phyloP scores from a whole-genome alignment of 2,888 invertebrate species.

The Leptopilina drosophilae region DNA sequence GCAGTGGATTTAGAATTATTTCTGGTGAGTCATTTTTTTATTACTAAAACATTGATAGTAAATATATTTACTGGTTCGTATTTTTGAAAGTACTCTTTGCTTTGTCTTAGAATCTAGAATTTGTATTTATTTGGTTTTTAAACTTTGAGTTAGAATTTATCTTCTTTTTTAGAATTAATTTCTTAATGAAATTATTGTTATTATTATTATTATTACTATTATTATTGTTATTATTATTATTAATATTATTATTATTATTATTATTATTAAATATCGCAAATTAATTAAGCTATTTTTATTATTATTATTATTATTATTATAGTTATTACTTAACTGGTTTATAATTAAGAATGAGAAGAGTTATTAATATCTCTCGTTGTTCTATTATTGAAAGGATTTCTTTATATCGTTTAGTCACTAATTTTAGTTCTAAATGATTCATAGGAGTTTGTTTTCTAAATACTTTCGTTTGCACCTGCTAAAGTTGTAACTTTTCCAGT shows the following conservation, averaged over 20 bases:
- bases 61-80: neutral
- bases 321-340: neutral
- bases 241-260: neutral
- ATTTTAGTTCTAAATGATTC: slow-evolving; percentile 3
- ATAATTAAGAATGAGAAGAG: neutral
- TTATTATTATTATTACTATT: neutral
- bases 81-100: no score
- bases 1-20: neutral
- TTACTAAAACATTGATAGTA: neutral
- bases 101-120: no score
- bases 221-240: neutral
- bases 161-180: no score
- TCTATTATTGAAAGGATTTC: neutral
- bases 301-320: neutral
- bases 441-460: slow-evolving; percentile 14
- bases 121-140: no score
- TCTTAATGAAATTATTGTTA: no score
- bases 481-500: neutral
- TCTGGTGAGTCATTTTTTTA: neutral
- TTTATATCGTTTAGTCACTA: slow-evolving; percentile 1
- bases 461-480: slow-evolving; percentile 2
- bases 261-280: no score
- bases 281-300: neutral
- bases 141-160: no score
- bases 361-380: neutral